Evolutionary conservation across 2,888 invertebrate genomes (phyloP), one percentile per base, ranked within the genome.

Genomic region (Amiota mariae): DNA sequence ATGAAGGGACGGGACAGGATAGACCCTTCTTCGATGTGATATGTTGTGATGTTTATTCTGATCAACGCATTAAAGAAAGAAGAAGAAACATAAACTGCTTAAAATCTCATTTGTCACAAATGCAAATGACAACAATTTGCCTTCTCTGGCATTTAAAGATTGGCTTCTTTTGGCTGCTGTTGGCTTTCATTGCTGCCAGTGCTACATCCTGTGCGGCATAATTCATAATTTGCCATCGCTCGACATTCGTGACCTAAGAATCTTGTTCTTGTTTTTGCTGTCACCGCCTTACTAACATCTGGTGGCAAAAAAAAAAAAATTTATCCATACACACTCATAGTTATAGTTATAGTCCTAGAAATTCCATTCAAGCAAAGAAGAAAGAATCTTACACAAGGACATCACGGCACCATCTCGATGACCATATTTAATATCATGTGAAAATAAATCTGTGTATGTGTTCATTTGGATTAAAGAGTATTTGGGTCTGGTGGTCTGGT

Each of bases 401-500:
- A 15, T n/a, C n/a, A 54, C n/a, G 15, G 15, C n/a, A 15, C 54
- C 54, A 15, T n/a, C 54, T 54, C 15, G 15, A 54, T 54, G 36
- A 36, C 36, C 36, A 36, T 36, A 36, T 36, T 36, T 36, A 6
- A 36, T 0, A 36, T 2, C 6, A 36, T 36, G 36, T 36, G 36
- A 36, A 36, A 36, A 36, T 36, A 36, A 36, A 54, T 54, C n/a
- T 54, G 54, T 15, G 81, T n/a, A n/a, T n/a, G n/a, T 85, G 82
- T 84, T 81, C 76, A 79, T 77, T 75, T 78, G 73, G 73, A 73
- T 77, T 8, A 13, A 9, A 54, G n/a, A 54, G 54, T 54, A 15
- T 54, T 54, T 54, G 15, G 6, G 54, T 6, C 6, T 36, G 36
- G 6, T 36, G 36, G 36, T 36, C 36, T 54, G 54, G n/a, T n/a